Evolutionary conservation across 2,113 vertebrate genomes (phyloP).

Genomic region (Agelaius tricolor): DNA sequence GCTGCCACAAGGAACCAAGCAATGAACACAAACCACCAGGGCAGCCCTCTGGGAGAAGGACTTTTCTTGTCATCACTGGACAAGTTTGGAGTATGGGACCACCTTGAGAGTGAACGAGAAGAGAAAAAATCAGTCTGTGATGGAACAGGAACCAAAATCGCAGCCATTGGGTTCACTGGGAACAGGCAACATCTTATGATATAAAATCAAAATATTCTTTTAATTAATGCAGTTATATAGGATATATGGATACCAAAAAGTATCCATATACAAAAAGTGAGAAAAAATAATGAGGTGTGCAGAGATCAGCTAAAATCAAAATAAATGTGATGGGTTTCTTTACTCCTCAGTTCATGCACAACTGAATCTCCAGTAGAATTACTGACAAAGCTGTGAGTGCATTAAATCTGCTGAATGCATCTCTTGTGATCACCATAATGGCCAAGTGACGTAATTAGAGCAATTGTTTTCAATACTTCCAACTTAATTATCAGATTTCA

Average conservation of each 20-base stretch:
- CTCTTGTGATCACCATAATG: neutral
- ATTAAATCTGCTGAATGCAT: neutral
- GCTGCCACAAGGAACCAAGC: slow-evolving; percentile 88
- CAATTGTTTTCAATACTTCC: neutral
- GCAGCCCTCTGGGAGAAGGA: slow-evolving; percentile 76
- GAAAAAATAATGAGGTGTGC: neutral
- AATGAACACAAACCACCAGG: slow-evolving; percentile 92
- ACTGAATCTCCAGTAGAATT: neutral
- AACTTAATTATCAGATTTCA: neutral
- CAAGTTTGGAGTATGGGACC: slow-evolving; percentile 54
- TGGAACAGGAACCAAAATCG: neutral
- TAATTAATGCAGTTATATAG: neutral
- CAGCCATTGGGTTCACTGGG: neutral
- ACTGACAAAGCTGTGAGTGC: neutral
- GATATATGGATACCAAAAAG: neutral
- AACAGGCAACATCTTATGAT: neutral
- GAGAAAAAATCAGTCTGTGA: neutral
- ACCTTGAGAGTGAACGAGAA: slow-evolving; percentile 32
- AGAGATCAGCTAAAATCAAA: neutral
- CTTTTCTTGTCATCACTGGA: slow-evolving; percentile 63
- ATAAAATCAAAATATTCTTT: neutral
- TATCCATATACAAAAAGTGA: neutral
- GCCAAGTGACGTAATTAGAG: neutral
- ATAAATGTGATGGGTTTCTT: neutral
- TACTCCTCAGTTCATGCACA: neutral